Evolutionary conservation across 2,113 vertebrate species (phyloP), one percentile per base, ranked within the genome.

Genomic region (Opisthocomus hoazin): DNA sequence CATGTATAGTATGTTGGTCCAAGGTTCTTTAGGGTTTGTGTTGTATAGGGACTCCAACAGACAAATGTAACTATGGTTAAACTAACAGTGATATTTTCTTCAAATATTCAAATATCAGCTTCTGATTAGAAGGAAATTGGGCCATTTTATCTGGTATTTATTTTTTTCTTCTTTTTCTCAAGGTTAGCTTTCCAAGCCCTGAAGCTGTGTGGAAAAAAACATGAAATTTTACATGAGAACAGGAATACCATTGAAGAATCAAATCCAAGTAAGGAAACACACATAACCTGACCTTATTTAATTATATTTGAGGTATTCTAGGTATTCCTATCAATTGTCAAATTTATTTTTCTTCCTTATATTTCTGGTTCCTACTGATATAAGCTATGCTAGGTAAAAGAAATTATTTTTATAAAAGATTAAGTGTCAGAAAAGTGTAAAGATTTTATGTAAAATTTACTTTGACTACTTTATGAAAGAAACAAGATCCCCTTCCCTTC

Each of bases 131-230:
- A 76, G 6, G 11, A 80, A 71, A 63, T 9, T 53, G 12, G 45
- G 29, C 2, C 2, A 7, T 20, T 64, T 87, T 66, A 34, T 11
- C 63, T 6, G 2, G 0, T 56, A 17, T 73, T 63, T 64, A 8
- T 51, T 48, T 58, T 5, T 58, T 63, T 24, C 6, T 39, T 85
- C 12, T 41, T 41, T 60, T 43, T 27, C 17, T 50, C 6, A 84
- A 37, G 3, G 3, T 30, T 61, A 76, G 20, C 1, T 8, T 34
- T 50, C 10, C 1, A 18, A 84, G 11, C 1, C 11, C 6, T 45
- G 29, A 61, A 69, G 3, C 3, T 57, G 0, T n/a, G 2, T 7
- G 19, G 32, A 30, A 57, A 57, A 41, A 36, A 20, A 24, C n/a
- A n/a, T 1, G 2, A 48, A 63, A 71, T 64, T 6, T 39, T 69